Percentiles rank a stretch among this genome's conserved stretches.
Conservation (phyloP, 2,888 invertebrate species). For the Malacosoma neustria region DNA sequence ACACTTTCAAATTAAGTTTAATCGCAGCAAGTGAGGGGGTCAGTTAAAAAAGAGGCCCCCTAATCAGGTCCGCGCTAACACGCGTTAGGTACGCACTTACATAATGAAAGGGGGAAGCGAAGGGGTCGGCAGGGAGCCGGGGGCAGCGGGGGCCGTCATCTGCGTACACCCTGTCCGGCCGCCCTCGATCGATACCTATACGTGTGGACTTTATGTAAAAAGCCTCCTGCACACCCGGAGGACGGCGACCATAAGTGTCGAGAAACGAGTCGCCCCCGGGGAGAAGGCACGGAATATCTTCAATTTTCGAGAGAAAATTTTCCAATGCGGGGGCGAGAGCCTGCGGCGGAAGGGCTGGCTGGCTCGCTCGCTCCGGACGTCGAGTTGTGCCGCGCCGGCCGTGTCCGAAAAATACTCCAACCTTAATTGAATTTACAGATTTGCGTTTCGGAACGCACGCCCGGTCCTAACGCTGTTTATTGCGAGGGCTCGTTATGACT, state of each 20-base stretch:
- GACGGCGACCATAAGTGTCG: conserved; percentile 74
- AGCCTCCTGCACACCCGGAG: conserved; percentile 71
- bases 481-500: conserved; percentile 49
- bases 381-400: conserved; percentile 54
- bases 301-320: conserved; percentile 75
- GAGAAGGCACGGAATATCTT: conserved; percentile 72
- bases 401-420: conserved; percentile 69
- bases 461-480: conserved; percentile 43
- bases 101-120: conserved; percentile 71
- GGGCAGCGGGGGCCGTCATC: conserved; percentile 59
- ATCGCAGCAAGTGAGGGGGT: conserved; percentile 67
- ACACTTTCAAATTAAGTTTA: conserved; percentile 68
- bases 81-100: conserved; percentile 73
- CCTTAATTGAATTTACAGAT: conserved; percentile 73
- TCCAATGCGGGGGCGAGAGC: conserved; percentile 69
- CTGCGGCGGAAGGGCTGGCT: conserved; percentile 67
- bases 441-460: conserved; percentile 65
- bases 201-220: conserved; percentile 75
- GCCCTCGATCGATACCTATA: conserved; percentile 73
- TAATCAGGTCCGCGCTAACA: conserved; percentile 73
- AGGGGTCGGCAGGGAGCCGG: conserved; percentile 34
- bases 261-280: conserved; percentile 71
- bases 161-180: conserved; percentile 72
- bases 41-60: conserved; percentile 72
- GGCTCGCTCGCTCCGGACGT: conserved; percentile 50